phyloP scores from a whole-genome alignment of 1,140 invertebrate species.

The Mya arenaria region DNA sequence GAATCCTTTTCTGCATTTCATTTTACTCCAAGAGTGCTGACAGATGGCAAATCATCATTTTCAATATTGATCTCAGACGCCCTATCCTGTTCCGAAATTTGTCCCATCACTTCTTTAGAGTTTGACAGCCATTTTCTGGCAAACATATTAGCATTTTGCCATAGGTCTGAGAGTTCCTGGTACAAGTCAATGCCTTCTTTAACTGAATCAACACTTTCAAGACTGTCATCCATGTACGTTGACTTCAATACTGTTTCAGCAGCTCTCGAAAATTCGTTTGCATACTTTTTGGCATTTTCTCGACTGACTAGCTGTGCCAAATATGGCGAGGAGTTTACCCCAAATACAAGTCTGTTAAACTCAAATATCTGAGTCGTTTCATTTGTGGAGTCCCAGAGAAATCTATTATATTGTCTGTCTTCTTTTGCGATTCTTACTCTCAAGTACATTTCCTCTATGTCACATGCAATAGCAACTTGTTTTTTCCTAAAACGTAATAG shows the following conservation, averaged over 20 bases:
- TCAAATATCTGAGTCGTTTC: conserved; percentile 49
- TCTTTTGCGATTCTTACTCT: conserved; percentile 13
- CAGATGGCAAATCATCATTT: conserved; percentile 17
- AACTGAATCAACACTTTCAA: not conserved
- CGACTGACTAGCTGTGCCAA: conserved; percentile 32
- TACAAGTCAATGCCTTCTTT: conserved; percentile 25
- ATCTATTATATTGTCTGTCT: conserved; percentile 40
- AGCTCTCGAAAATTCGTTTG: not conserved
- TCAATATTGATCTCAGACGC: conserved; percentile 7
- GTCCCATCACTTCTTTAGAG: not conserved
- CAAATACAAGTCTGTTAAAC: conserved; percentile 50
- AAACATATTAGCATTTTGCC: conserved; percentile 17
- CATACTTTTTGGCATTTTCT: conserved; percentile 7
- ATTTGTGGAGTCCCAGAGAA: conserved; percentile 33
- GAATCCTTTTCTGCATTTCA: conserved; percentile 44
- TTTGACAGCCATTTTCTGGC: conserved; percentile 40
- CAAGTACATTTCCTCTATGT: conserved; percentile 56
- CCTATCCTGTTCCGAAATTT: conserved; percentile 11
- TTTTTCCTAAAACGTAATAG: conserved; percentile 62
- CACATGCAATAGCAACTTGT: conserved; percentile 53
- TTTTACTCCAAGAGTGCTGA: conserved; percentile 38
- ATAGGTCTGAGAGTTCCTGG: not conserved
- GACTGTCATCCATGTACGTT: conserved; percentile 35
- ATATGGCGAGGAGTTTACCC: conserved; percentile 48
- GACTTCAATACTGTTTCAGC: conserved; percentile 25